Conservation (phyloP, 2,113 vertebrate genomes). For the Falco punctatus region DNA sequence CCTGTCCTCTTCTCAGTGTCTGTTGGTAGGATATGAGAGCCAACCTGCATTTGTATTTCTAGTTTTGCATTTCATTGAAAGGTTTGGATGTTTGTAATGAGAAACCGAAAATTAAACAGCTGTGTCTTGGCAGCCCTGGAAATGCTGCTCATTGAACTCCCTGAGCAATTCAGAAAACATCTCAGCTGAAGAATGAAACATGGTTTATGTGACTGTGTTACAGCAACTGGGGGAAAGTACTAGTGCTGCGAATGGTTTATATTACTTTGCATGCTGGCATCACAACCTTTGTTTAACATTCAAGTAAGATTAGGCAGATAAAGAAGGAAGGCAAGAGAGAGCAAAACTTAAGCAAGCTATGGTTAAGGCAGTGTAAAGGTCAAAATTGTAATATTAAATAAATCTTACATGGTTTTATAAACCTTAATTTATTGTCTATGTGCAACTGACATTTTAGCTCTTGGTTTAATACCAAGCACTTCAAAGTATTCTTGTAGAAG, state of each 20-base stretch:
- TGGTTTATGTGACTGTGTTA: neutral
- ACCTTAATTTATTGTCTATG: constrained; percentile 83
- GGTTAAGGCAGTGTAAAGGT: constrained; percentile 76
- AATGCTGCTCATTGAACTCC: neutral
- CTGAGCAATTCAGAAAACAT: neutral
- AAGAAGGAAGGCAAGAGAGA: constrained; percentile 22
- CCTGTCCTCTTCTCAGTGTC: neutral
- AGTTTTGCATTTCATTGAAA: neutral
- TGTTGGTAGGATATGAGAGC: neutral
- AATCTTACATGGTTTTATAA: constrained; percentile 83
- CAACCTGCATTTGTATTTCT: neutral
- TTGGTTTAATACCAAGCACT: constrained; percentile 81
- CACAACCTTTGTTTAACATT: constrained; percentile 70
- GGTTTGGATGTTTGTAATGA: neutral
- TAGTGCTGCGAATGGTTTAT: neutral
- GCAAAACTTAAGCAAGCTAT: constrained; percentile 65
- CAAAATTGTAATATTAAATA: constrained; percentile 83
- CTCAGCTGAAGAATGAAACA: neutral
- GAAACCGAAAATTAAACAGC: neutral
- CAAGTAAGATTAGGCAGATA: constrained; percentile 60
- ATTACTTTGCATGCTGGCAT: constrained; percentile 38
- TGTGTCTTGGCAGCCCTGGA: neutral
- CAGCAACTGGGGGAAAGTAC: neutral
- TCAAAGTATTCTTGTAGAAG: constrained; percentile 81
- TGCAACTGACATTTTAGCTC: constrained; percentile 83